Percentiles rank a stretch among this genome's conserved stretches.
These are phyloP conservation scores for Bombus superbus DNA, from an alignment of 1,140 invertebrate species.

Conservation along the genomic window DNA sequence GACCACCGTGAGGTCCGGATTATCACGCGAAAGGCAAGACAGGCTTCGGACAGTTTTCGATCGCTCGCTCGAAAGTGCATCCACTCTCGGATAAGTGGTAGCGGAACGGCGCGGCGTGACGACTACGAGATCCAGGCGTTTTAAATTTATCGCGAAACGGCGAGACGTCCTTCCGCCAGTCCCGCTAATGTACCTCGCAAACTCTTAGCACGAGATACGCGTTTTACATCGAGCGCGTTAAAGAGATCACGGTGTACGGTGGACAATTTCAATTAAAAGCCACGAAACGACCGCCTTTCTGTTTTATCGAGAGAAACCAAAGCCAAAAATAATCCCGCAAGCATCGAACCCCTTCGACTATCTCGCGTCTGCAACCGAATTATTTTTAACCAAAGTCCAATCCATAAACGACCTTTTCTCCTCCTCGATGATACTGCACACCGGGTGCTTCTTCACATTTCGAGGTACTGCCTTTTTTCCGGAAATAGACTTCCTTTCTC, in stretches of 20 bases:
- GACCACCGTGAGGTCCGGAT: constrained; percentile 42
- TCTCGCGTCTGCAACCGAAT: not conserved
- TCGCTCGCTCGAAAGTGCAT: constrained; percentile 57
- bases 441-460: constrained; percentile 14
- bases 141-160: constrained; percentile 59
- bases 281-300: not conserved
- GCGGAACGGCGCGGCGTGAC: constrained; percentile 2
- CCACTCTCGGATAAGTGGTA: constrained; percentile 67
- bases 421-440: not conserved
- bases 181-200: constrained; percentile 51
- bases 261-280: constrained; percentile 22
- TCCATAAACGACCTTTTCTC: not conserved
- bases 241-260: not conserved
- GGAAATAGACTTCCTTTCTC: constrained; percentile 67
- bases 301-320: not conserved
- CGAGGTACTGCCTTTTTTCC: constrained; percentile 56
- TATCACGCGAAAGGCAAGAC: constrained; percentile 5
- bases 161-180: constrained; percentile 5
- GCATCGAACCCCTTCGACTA: too few species aligned
- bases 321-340: not conserved
- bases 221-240: constrained; percentile 8
- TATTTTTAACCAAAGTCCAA: constrained; percentile 14
- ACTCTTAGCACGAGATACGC: constrained; percentile 45
- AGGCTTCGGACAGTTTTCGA: constrained; percentile 40
- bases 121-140: constrained; percentile 37